phyloP scores from a whole-genome alignment of 2,888 invertebrate genomes.

The Phrixothrix hirtus region DNA sequence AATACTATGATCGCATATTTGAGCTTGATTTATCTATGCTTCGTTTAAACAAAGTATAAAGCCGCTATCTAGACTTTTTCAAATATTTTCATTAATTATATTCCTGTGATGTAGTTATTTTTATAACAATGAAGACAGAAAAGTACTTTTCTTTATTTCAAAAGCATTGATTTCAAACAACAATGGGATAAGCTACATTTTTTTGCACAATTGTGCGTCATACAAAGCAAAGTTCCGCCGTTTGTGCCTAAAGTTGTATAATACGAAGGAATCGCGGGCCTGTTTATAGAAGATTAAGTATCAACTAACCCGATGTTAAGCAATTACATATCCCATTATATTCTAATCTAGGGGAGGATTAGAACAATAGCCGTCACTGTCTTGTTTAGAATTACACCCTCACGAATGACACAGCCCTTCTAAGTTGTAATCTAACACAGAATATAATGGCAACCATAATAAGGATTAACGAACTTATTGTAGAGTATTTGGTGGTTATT shows the following conservation, averaged over 20 bases:
- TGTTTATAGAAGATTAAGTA: conserved; percentile 32
- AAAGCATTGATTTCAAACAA: no score
- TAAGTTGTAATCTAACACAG: conserved; percentile 27
- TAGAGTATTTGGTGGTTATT: conserved; percentile 15
- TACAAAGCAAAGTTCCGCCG: no score
- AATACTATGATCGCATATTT: no score
- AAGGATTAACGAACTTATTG: conserved; percentile 25
- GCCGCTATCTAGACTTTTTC: no score
- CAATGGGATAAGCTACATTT: no score
- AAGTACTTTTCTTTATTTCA: no score
- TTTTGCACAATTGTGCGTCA: no score
- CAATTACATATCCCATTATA: conserved; percentile 39
- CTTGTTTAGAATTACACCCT: conserved; percentile 29
- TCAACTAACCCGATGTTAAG: conserved; percentile 36
- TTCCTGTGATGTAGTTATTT: no score
- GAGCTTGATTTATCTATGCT: no score
- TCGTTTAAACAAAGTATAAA: no score
- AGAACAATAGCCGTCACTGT: conserved; percentile 33
- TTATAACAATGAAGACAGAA: no score
- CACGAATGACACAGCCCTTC: conserved; percentile 24
- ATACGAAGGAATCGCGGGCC: conserved; percentile 12
- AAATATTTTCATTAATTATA: no score
- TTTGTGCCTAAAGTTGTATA: conserved; percentile 4
- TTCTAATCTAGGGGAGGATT: conserved; percentile 34
- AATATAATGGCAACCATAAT: conserved; percentile 26